Evolutionary conservation across 2,113 vertebrate species (phyloP).

Genomic region (Dascyllus trimaculatus): DNA sequence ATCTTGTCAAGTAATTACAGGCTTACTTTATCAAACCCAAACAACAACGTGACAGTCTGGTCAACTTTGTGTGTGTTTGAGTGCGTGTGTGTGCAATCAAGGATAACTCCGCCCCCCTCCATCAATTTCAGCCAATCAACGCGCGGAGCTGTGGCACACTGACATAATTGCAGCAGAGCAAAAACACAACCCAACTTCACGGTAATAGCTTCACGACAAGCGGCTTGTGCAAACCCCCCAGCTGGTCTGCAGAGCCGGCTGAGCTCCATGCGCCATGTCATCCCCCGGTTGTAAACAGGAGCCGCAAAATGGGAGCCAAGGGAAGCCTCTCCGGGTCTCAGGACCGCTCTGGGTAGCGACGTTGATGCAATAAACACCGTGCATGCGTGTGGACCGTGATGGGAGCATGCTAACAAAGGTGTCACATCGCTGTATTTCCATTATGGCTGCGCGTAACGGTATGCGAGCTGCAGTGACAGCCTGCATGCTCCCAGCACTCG

Average conservation of each 20-base stretch:
- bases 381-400: neutral
- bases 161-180: conserved; percentile 79
- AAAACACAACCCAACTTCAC: conserved; percentile 68
- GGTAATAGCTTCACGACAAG: conserved; percentile 23
- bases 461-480: conserved; percentile 47
- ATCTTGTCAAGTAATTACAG: conserved; percentile 52
- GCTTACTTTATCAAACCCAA: conserved; percentile 62
- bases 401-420: neutral
- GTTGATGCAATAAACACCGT: neutral
- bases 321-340: conserved; percentile 34
- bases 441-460: conserved; percentile 17
- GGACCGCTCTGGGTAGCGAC: neutral
- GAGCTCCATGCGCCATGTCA: conserved; percentile 75
- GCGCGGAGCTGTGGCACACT: conserved; percentile 81
- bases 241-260: neutral
- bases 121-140: conserved; percentile 87
- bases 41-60: conserved; percentile 66
- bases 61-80: conserved; percentile 57
- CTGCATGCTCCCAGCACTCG: conserved; percentile 8
- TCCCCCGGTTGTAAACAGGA: conserved; percentile 76
- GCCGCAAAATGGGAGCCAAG: conserved; percentile 83
- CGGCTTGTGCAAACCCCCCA: conserved; percentile 3
- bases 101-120: conserved; percentile 85
- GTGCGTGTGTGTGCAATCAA: conserved; percentile 72
- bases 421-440: neutral